phyloP scores from a whole-genome alignment of 2,888 invertebrate species.

The Lamellibrachia columna region DNA sequence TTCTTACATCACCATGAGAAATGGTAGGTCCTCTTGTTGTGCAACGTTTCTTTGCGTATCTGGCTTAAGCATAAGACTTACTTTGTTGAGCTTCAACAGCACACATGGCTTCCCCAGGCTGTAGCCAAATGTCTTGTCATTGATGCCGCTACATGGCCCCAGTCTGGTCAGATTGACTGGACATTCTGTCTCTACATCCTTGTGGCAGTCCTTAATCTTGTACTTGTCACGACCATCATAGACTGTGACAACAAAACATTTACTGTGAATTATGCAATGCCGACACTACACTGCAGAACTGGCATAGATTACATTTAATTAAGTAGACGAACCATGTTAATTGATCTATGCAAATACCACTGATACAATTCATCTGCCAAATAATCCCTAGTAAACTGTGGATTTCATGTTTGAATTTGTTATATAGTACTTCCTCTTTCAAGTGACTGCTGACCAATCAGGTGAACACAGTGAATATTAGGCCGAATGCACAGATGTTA shows the following conservation, averaged over 20 bases:
- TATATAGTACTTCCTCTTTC: too few species aligned
- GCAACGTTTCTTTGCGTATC: not conserved
- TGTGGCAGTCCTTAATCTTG: not conserved
- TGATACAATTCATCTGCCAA: too few species aligned
- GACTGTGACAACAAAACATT: not conserved
- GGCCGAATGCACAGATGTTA: too few species aligned
- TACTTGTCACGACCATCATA: not conserved
- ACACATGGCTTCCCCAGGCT: not conserved
- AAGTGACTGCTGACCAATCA: too few species aligned
- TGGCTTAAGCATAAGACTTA: not conserved
- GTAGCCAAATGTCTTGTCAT: not conserved
- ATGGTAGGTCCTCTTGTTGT: too few species aligned
- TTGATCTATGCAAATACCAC: too few species aligned
- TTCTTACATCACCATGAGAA: too few species aligned
- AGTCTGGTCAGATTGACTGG: not conserved
- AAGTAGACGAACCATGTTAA: too few species aligned
- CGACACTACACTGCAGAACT: not conserved
- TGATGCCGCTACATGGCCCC: not conserved
- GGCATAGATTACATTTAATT: not conserved
- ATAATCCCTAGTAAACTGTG: too few species aligned
- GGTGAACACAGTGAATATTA: too few species aligned
- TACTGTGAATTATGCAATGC: not conserved
- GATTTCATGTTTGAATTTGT: too few species aligned
- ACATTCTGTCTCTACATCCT: not conserved
- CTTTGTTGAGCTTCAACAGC: not conserved